Evolutionary conservation across 2,888 invertebrate species (phyloP), one percentile per base, ranked within the genome.

Genomic region (Apeira syringaria): DNA sequence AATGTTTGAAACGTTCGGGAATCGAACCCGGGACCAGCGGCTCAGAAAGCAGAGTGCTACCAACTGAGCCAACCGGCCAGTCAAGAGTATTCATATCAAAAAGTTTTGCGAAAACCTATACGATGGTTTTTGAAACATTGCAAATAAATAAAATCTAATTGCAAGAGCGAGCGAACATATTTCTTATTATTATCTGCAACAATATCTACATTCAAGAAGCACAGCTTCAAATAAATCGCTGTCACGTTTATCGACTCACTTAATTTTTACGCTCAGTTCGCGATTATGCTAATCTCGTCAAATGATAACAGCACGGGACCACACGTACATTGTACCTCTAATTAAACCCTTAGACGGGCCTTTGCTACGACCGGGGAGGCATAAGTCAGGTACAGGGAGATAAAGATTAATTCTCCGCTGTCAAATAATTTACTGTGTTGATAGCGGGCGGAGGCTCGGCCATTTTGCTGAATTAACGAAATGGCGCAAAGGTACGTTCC

Each of bases 391-490:
- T 72, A 68, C 74, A 64, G 74, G 74, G 74, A 78, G 79, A 83
- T 85, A 81, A 82, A 84, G 80, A 84, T 79, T 79, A 85, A 84
- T 83, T 75, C 63, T 58, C 56, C 64, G 76, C 72, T 82, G 82
- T 83, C 80, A 83, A 79, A 83, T 84, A 84, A 86, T 81, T 86
- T 85, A 86, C 81, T 67, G 69, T 61, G 64, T 60, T 74, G 84
- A 86, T 86, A 84, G 59, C 61, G 30, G 40, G 24, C 22, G 26
- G 32, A 35, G 20, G 15, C 46, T 44, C 36, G 41, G 12, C 36
- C 27, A 27, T 35, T 9, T 44, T 34, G 29, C 36, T 43, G 24
- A 32, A 43, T 43, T 36, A 31, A 28, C 32, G 27, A 30, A 25
- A 10, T 18, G 31, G 15, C n/a, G n/a, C n/a, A n/a, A n/a, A n/a